phyloP scores from a whole-genome alignment of 2,797 vertebrate genomes.

The Dermochelys coriacea region DNA sequence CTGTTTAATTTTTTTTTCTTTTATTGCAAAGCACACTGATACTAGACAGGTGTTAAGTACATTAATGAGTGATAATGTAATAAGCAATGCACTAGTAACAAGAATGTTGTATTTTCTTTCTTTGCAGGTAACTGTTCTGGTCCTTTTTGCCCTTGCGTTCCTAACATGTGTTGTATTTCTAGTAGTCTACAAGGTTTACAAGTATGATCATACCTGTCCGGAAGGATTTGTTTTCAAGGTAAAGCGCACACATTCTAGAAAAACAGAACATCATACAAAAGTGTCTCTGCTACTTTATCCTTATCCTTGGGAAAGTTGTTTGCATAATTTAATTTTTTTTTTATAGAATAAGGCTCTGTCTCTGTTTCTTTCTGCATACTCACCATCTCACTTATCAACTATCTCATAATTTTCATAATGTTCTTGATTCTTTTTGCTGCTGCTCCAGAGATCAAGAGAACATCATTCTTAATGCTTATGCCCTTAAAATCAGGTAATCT shows the following conservation, averaged over 20 bases:
- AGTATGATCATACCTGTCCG: constrained; percentile 95
- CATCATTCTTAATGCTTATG: neutral
- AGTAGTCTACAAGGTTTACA: constrained; percentile 98
- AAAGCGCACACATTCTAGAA: constrained; percentile 47
- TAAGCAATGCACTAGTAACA: constrained; percentile 15
- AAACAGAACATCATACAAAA: neutral
- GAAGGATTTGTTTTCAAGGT: constrained; percentile 95
- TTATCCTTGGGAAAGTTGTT: neutral
- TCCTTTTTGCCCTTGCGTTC: constrained; percentile 95
- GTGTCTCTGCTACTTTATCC: neutral
- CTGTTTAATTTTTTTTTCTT: neutral
- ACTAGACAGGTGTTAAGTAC: neutral
- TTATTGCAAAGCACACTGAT: neutral
- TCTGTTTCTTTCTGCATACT: neutral
- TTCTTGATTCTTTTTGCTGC: neutral
- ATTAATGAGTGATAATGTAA: neutral
- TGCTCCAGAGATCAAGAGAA: neutral
- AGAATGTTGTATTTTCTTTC: constrained; percentile 19
- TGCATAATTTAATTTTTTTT: neutral
- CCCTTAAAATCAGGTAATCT: constrained; percentile 1
- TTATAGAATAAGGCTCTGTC: neutral
- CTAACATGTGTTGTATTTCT: constrained; percentile 95
- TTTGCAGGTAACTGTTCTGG: constrained; percentile 91
- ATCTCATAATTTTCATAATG: neutral
- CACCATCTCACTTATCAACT: neutral